Evolutionary conservation across 2,113 vertebrate genomes (phyloP).

Genomic region (Archilochus colubris): DNA sequence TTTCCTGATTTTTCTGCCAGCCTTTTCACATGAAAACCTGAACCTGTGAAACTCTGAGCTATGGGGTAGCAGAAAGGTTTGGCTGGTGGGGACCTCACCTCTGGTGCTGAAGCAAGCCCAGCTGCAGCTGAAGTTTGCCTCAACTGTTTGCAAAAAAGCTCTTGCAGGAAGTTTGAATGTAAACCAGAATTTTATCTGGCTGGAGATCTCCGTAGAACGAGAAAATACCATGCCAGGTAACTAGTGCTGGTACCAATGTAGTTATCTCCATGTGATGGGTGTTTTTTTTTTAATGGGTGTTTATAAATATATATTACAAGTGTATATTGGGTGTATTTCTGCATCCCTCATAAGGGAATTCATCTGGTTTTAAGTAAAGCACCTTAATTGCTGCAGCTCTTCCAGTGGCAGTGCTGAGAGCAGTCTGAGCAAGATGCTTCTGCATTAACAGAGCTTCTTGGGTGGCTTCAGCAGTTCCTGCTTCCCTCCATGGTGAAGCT

Average conservation of each 20-base stretch:
- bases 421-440: background rate
- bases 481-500: background rate
- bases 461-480: background rate
- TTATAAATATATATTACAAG: too few species aligned
- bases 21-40: background rate
- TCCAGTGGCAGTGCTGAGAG: accelerated
- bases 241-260: background rate
- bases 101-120: background rate
- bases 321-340: background rate
- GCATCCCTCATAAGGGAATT: background rate
- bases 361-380: background rate
- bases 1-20: background rate
- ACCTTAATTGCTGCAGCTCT: background rate
- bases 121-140: background rate
- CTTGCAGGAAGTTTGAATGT: background rate
- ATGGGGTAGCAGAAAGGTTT: background rate
- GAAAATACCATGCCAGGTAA: background rate
- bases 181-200: background rate
- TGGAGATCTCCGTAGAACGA: background rate
- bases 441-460: background rate
- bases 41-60: background rate
- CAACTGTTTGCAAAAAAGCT: background rate
- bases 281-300: background rate
- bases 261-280: background rate
- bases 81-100: background rate